Evolutionary conservation across 2,888 invertebrate species (phyloP), one percentile per base, ranked within the genome.

Genomic region (Eremobia ochroleuca): DNA sequence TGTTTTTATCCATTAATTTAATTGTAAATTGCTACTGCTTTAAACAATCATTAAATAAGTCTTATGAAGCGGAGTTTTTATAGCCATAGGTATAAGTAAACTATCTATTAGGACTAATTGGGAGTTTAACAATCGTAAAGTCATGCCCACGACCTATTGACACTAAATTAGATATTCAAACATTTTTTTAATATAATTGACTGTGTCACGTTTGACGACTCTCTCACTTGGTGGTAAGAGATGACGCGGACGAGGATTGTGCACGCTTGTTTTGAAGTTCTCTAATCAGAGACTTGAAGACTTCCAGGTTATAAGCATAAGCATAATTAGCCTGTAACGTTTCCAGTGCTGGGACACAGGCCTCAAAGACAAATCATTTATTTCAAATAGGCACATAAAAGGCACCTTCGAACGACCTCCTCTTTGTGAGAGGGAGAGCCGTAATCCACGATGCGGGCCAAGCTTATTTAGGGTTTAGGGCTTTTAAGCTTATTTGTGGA

Each of bases 1-100:
- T 43, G n/a, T 79, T 59, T 73, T 65, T 73, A 52, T 79, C 34
- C 37, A 59, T n/a, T 59, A 37, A 59, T 75, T 52, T 9, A 68
- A 40, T 67, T 28, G 52, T 37, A 34, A 69, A 68, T 74, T 59
- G 68, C 58, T 80, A 49, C 74, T 68, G 21, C 5, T 66, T 40
- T 61, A 21, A 31, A 43, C 28, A 46, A n/a, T 4, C 0, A 28
- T 58, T 37, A n/a, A 59, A 34, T 25, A 34, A 1, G 13, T 46
- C 11, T 52, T 61, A 8, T 46, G 5, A 13, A n/a, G 25, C 15
- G 31, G 21, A 25, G 15, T 13, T 46, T 65, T 43, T 61, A 25
- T 34, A 61, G 34, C 4, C 21, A 31, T n/a, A n/a, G n/a, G n/a
- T n/a, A n/a, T n/a, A n/a, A n/a, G n/a, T n/a, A n/a, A n/a, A n/a